Evolutionary conservation across 2,888 invertebrate species (phyloP).

Genomic region (Hypomecis atomaria): DNA sequence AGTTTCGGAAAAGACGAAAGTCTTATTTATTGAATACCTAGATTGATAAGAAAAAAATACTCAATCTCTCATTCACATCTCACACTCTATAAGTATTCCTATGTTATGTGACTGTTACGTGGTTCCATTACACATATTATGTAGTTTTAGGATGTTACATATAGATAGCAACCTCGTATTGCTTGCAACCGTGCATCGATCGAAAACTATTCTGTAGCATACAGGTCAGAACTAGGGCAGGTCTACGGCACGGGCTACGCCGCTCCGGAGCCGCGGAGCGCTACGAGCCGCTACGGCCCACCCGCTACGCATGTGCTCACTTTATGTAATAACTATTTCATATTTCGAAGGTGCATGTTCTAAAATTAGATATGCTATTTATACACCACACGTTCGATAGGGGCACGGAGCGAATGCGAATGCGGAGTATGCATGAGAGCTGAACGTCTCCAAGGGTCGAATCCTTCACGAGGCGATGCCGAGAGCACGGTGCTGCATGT

Average conservation of each 20-base stretch:
- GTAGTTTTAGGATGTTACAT: not conserved
- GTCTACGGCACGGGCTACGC: constrained; percentile 38
- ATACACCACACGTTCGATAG: constrained; percentile 31
- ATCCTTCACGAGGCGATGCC: constrained; percentile 54
- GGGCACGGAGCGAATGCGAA: constrained; percentile 12
- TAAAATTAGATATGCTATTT: constrained; percentile 38
- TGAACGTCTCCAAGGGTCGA: constrained; percentile 5
- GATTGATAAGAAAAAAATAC: too few species aligned
- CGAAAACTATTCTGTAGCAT: constrained; percentile 38
- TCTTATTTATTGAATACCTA: too few species aligned
- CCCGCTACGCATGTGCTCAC: constrained; percentile 55
- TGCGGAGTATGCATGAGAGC: constrained; percentile 7
- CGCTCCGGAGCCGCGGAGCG: constrained; percentile 49
- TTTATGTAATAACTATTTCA: constrained; percentile 23
- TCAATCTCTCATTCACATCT: too few species aligned
- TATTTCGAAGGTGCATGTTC: constrained; percentile 22
- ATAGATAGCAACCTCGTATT: not conserved
- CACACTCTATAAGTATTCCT: too few species aligned
- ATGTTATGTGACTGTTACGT: too few species aligned
- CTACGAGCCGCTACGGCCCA: constrained; percentile 48
- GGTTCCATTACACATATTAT: not conserved
- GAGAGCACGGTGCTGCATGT: constrained; percentile 72
- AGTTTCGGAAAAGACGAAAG: too few species aligned
- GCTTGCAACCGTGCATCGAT: constrained; percentile 38
- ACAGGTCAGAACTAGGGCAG: constrained; percentile 36